A percentile compares a stretch with the other conserved stretches of the same genome.
These are phyloP conservation scores for Protobothrops flavoviridis DNA, from an alignment of 2,113 vertebrate species.

Conservation along the genomic window DNA sequence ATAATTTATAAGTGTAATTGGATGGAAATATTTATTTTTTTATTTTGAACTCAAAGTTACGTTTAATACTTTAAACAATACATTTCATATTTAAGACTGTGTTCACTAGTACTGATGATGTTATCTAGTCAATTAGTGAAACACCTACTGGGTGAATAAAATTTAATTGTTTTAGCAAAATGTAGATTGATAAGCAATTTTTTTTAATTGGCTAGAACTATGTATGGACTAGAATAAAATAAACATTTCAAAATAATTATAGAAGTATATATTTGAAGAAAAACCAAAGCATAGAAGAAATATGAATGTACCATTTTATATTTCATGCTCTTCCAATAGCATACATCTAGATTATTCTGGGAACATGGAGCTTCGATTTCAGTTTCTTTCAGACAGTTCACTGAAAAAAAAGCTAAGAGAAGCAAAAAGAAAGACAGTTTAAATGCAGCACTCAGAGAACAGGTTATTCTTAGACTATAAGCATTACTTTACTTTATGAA, in stretches of 20 bases:
- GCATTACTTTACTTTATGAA: neutral
- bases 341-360: conserved; percentile 12
- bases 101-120: neutral
- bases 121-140: neutral
- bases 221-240: neutral
- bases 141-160: neutral
- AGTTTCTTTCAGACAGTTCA: conserved; percentile 63
- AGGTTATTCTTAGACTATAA: neutral
- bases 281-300: neutral
- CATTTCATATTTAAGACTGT: neutral
- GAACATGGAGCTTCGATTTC: conserved; percentile 65
- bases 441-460: neutral
- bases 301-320: conserved; percentile 65
- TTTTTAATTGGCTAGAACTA: neutral
- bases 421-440: neutral
- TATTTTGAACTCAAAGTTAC: neutral
- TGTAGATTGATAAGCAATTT: neutral
- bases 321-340: conserved; percentile 65
- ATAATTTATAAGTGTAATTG: neutral
- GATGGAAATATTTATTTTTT: neutral
- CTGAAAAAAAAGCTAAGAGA: conserved; percentile 64
- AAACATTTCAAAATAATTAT: neutral
- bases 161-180: neutral
- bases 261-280: neutral
- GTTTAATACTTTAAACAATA: neutral